These are phyloP conservation scores for Podiceps cristatus DNA, from an alignment of 2,113 vertebrate species.

Conservation along the genomic window DNA sequence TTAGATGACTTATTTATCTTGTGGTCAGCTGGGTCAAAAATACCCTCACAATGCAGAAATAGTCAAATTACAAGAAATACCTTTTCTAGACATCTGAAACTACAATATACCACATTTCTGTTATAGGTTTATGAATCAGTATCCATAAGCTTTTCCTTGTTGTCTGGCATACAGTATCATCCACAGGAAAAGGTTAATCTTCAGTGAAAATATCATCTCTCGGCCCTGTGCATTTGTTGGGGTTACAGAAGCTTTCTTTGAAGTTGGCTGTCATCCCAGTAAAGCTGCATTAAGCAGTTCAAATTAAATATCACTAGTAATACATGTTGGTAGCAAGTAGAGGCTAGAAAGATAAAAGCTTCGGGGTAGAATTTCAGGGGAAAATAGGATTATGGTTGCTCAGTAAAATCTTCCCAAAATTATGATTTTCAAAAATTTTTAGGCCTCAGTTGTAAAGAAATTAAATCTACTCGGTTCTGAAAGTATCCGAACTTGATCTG, in stretches of 20 bases:
- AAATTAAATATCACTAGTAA: conserved; percentile 50
- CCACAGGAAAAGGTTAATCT: conserved; percentile 48
- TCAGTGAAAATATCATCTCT: conserved; percentile 29
- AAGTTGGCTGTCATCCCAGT: conserved; percentile 29
- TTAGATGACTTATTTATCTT: background rate
- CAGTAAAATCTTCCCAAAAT: background rate
- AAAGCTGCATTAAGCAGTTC: conserved; percentile 43
- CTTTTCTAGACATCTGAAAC: background rate
- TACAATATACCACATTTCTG: background rate
- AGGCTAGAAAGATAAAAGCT: background rate
- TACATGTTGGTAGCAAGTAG: background rate
- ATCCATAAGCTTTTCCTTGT: background rate
- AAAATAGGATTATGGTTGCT: background rate
- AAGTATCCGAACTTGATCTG: conserved; percentile 33
- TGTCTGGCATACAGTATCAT: background rate
- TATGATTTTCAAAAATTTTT: background rate
- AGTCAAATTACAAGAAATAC: background rate
- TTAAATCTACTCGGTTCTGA: background rate
- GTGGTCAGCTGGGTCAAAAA: background rate
- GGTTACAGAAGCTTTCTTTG: conserved; percentile 39
- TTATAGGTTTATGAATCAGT: background rate
- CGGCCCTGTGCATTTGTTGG: background rate
- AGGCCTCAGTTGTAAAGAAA: background rate
- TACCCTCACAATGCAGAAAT: background rate
- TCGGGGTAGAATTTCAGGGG: background rate